These are phyloP conservation scores for Bibio marci DNA, from an alignment of 2,888 invertebrate species.

Conservation along the genomic window DNA sequence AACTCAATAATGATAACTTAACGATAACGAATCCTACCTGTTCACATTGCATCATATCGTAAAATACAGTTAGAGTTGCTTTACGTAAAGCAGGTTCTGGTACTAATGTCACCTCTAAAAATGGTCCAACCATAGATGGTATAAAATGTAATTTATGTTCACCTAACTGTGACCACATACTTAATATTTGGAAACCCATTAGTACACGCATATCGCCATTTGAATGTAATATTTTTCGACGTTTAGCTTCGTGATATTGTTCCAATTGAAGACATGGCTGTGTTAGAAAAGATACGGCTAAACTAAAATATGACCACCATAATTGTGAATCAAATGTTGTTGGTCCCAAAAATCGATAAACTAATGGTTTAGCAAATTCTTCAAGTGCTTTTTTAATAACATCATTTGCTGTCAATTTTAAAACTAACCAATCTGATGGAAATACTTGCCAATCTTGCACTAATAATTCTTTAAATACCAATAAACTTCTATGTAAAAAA, in stretches of 20 bases:
- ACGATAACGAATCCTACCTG: conserved; percentile 30
- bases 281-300: conserved; percentile 64
- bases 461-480: conserved; percentile 31
- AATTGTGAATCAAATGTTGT: conserved; percentile 61
- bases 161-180: conserved; percentile 80
- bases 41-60: conserved; percentile 92
- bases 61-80: conserved; percentile 81
- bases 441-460: conserved; percentile 36
- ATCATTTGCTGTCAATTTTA: conserved; percentile 75
- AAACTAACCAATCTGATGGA: conserved; percentile 78
- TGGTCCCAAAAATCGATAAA: conserved; percentile 61
- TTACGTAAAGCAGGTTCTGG: conserved; percentile 71
- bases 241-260: conserved; percentile 62
- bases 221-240: conserved; percentile 57
- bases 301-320: conserved; percentile 62
- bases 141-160: conserved; percentile 78
- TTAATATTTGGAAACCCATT: conserved; percentile 82
- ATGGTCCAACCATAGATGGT: conserved; percentile 84
- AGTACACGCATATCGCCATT: conserved; percentile 82
- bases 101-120: conserved; percentile 83
- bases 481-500: conserved; percentile 65
- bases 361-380: conserved; percentile 74
- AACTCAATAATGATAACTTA: neutral
- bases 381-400: conserved; percentile 70
- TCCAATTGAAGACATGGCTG: conserved; percentile 68